Evolutionary conservation across 2,797 vertebrate genomes (phyloP), one percentile per base, ranked within the genome.

Genomic region (Tamandua tetradactyla): DNA sequence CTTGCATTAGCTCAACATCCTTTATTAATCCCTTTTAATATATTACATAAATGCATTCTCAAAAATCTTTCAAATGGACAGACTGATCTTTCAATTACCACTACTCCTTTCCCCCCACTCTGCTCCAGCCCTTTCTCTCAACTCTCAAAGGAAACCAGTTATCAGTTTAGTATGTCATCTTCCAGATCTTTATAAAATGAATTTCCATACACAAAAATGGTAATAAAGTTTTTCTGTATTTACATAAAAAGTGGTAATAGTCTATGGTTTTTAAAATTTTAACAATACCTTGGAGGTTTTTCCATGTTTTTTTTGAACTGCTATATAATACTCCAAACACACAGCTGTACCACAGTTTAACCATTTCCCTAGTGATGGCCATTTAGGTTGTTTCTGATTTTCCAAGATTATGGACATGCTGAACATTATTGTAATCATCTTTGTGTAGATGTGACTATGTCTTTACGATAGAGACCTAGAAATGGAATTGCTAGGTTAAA

Each of bases 261-360:
- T 52, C 71, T 57, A 9, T 42, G 47, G 62, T 27, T 79, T 74
- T 35, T 55, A 18, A 18, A 18, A 59, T 42, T 64, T 18, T 49
- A 30, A 85, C 40, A 74, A 89, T 42, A 81, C 27, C n/a, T 92
- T 86, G 7, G 30, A 92, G 57, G 18, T 37, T 86, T 89, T 90
- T 72, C 75, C 86, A 87, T 83, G 69, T 89, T 95, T 79, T n/a
- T 92, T 88, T 72, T 87, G 62, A 90, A 82, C 62, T 93, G 82
- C 81, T 90, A 89, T 57, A 90, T 1, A 90, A 64, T 72, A 87
- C 83, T 94, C 69, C 76, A 72, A 93, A 90, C 78, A 66, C 66
- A 86, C 3, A 15, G 30, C 37, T 22, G 23, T 82, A 89, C 14
- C 55, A 55, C 30, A 72, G 47, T 82, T 64, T 72, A 87, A 89